These are phyloP conservation scores for Eupithecia pulchellata DNA, from an alignment of 2,888 invertebrate genomes.

Conservation along the genomic window DNA sequence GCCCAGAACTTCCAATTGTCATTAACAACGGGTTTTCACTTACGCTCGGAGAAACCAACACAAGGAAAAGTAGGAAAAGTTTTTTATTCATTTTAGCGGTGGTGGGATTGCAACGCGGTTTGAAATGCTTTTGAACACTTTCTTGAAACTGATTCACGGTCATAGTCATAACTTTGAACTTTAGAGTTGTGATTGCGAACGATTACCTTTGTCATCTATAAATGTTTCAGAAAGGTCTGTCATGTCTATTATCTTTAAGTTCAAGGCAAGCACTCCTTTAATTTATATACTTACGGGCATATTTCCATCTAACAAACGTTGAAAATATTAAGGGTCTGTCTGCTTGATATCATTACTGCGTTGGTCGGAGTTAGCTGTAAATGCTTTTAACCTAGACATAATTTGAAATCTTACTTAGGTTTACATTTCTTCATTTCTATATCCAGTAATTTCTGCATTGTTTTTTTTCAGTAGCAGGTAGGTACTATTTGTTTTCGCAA, in stretches of 20 bases:
- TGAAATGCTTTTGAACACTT: conserved; percentile 25
- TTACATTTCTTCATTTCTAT: background rate
- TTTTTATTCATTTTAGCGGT: conserved; percentile 53
- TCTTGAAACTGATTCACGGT: conserved; percentile 33
- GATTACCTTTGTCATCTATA: conserved; percentile 24
- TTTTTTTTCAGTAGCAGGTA: background rate
- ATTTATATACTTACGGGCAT: background rate
- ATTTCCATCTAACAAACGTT: background rate
- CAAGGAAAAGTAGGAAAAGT: conserved; percentile 49
- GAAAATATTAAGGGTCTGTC: background rate
- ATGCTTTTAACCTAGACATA: background rate
- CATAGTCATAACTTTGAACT: conserved; percentile 50
- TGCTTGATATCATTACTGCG: background rate
- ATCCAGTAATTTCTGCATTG: background rate
- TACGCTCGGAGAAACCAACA: conserved; percentile 54
- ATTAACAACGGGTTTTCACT: conserved; percentile 70
- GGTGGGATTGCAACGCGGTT: conserved; percentile 23
- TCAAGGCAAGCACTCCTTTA: conserved; percentile 11
- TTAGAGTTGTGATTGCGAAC: conserved; percentile 32
- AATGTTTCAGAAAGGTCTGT: conserved; percentile 19
- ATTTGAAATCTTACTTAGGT: background rate
- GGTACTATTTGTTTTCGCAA: background rate
- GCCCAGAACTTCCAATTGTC: conserved; percentile 68
- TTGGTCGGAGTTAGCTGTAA: background rate
- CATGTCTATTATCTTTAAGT: conserved; percentile 13